phyloP scores from a whole-genome alignment of 2,888 invertebrate genomes.

The Rotaria magnacalcarata region DNA sequence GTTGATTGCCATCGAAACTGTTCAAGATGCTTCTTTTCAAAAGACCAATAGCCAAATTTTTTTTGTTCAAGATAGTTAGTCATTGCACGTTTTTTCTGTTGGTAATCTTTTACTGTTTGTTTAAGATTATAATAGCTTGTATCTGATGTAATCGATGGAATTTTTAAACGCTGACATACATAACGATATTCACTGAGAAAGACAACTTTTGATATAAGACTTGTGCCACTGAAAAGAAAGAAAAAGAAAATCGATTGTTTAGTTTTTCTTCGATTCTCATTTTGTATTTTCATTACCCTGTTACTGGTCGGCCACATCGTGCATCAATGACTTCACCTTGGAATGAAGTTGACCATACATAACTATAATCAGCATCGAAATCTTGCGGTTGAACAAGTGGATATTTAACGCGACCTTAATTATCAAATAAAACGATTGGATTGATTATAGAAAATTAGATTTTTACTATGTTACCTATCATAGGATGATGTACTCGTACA shows the following conservation, averaged over 20 bases:
- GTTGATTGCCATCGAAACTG: constrained; percentile 32
- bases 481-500: constrained; percentile 18
- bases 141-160: background rate
- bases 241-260: background rate
- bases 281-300: background rate
- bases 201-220: constrained; percentile 10
- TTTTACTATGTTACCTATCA: background rate
- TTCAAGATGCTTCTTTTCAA: constrained; percentile 30
- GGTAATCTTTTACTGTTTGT: constrained; percentile 13
- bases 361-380: constrained; percentile 19
- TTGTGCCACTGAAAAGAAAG: background rate
- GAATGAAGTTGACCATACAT: background rate
- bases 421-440: background rate
- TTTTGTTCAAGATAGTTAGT: background rate
- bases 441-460: too few relatives aligned
- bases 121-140: constrained; percentile 1
- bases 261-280: background rate
- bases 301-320: background rate
- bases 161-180: constrained; percentile 23
- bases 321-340: constrained; percentile 30
- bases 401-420: constrained; percentile 17
- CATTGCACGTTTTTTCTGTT: constrained; percentile 11
- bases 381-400: background rate
- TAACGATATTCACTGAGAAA: background rate
- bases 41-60: constrained; percentile 15